Evolutionary conservation across 2,113 vertebrate species (phyloP).

Genomic region (Bufo bufo): DNA sequence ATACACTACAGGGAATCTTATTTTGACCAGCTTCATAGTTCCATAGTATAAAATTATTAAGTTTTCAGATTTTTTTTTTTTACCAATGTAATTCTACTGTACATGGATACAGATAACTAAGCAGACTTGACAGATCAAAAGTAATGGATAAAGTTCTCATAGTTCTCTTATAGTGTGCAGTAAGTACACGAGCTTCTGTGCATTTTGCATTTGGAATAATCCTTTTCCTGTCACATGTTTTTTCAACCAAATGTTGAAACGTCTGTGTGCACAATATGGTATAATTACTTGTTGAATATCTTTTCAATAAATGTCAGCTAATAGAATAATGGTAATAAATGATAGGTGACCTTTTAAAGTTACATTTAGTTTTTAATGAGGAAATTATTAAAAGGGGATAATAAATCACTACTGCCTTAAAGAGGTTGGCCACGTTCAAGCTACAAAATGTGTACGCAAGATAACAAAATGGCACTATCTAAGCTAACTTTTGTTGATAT

Average conservation of each 20-base stretch:
- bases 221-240: neutral
- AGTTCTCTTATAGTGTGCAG: no score
- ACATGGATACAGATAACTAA: no score
- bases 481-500: no score
- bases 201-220: constrained; percentile 8
- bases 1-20: neutral
- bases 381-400: neutral
- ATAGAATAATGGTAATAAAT: neutral
- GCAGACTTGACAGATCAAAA: neutral
- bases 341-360: neutral
- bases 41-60: neutral
- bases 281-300: neutral
- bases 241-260: constrained; percentile 18
- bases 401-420: no score
- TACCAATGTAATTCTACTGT: no score
- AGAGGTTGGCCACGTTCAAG: no score
- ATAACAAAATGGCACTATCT: no score
- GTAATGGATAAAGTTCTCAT: neutral
- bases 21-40: neutral
- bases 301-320: neutral
- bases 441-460: no score
- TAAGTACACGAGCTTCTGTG: neutral
- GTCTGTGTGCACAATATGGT: constrained; percentile 10
- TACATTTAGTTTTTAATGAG: neutral
- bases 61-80: neutral